Percentiles rank a stretch among this genome's conserved stretches.
phyloP scores from a whole-genome alignment of 2,888 invertebrate genomes.

The Lampropteryx suffumata region DNA sequence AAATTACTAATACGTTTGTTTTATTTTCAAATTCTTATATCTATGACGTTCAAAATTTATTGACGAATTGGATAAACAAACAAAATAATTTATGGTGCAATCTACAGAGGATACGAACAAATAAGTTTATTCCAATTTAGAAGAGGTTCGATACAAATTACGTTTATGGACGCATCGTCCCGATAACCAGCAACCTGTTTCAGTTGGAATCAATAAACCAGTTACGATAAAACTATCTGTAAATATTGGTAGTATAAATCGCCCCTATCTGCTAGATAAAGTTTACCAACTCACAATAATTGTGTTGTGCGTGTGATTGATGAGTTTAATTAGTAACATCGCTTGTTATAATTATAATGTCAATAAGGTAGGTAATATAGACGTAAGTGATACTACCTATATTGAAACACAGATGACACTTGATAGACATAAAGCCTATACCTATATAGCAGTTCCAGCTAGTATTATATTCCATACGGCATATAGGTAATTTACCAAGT shows the following conservation, averaged over 20 bases:
- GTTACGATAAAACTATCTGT: conserved; percentile 76
- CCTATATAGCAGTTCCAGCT: too few species aligned
- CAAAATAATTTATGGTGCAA: conserved; percentile 58
- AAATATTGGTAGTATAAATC: conserved; percentile 73
- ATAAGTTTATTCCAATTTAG: conserved; percentile 71
- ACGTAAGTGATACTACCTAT: too few species aligned
- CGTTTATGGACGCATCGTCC: conserved; percentile 70
- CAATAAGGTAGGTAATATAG: conserved; percentile 15
- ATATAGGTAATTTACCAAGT: too few species aligned
- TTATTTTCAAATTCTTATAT: conserved; percentile 23
- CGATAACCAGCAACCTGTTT: conserved; percentile 72
- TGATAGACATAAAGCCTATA: too few species aligned
- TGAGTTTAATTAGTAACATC: conserved; percentile 32
- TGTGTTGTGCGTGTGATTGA: conserved; percentile 46
- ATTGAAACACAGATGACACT: too few species aligned
- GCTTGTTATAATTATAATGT: conserved; percentile 27
- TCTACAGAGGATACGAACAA: conserved; percentile 59
- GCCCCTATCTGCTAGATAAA: conserved; percentile 60
- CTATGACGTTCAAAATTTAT: conserved; percentile 49
- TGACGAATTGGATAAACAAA: conserved; percentile 51
- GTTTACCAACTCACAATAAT: conserved; percentile 44
- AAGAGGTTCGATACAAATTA: conserved; percentile 72
- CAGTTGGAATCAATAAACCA: conserved; percentile 70
- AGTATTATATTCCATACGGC: too few species aligned
- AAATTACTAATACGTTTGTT: conserved; percentile 5